phyloP scores from a whole-genome alignment of 2,797 vertebrate genomes.

The Melanotaenia parkinsoni region DNA sequence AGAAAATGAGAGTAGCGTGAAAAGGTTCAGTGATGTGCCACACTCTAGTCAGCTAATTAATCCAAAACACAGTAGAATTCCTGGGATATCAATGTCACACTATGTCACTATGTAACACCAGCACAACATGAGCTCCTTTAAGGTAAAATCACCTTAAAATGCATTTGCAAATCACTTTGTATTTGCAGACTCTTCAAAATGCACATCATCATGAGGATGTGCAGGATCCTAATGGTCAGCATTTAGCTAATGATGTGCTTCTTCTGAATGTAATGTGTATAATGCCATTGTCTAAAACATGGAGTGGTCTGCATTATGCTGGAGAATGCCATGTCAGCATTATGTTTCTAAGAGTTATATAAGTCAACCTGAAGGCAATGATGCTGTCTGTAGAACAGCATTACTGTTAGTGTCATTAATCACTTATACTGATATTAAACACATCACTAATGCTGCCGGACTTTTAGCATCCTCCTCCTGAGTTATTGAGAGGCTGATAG shows the following conservation, averaged over 20 bases:
- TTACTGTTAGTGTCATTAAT: slow-evolving; percentile 43
- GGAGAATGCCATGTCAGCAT: slow-evolving; percentile 23
- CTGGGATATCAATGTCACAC: not conserved
- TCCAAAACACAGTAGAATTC: not conserved
- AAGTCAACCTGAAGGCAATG: slow-evolving; percentile 10
- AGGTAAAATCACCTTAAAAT: slow-evolving; percentile 6
- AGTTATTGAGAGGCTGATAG: slow-evolving; percentile 17
- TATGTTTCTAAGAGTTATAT: slow-evolving; percentile 27
- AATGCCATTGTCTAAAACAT: slow-evolving; percentile 32
- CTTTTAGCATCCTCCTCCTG: slow-evolving; percentile 14
- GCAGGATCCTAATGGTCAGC: slow-evolving; percentile 47
- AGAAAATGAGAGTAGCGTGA: too few relatives aligned
- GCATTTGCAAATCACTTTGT: slow-evolving; percentile 25
- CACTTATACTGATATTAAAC: slow-evolving; percentile 30
- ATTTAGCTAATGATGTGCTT: slow-evolving; percentile 40
- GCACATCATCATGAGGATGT: slow-evolving; percentile 33
- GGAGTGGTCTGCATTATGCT: slow-evolving; percentile 25
- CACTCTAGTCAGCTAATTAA: too few relatives aligned
- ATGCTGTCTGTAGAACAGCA: slow-evolving; percentile 9
- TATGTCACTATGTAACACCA: not conserved
- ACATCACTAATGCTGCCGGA: slow-evolving; percentile 26
- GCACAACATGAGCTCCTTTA: slow-evolving; percentile 4
- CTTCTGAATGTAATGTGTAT: slow-evolving; percentile 28
- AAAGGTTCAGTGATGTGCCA: too few relatives aligned
- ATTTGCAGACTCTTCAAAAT: slow-evolving; percentile 25